Conservation (phyloP, 2,797 vertebrate species). For the Chelon labrosus region DNA sequence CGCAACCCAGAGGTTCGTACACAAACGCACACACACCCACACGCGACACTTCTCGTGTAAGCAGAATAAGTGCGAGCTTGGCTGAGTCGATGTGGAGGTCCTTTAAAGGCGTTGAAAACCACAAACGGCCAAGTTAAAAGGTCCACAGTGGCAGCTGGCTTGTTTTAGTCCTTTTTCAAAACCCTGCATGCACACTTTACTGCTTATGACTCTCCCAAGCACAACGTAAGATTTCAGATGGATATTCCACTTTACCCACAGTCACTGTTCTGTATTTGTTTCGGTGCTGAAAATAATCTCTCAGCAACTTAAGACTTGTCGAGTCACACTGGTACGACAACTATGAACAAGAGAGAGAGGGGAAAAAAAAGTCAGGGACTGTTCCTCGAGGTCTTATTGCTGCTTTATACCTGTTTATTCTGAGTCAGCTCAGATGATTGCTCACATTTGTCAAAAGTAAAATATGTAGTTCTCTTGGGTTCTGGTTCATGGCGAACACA, state of each 20-base stretch:
- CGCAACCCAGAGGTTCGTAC: conserved; percentile 89
- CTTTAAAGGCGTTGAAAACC: conserved; percentile 42
- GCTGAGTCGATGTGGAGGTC: conserved; percentile 14
- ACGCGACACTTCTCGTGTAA: conserved; percentile 19
- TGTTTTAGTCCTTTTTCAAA: conserved; percentile 56
- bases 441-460: conserved; percentile 2
- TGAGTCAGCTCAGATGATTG: conserved; percentile 5
- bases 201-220: conserved; percentile 20
- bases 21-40: conserved; percentile 2
- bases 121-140: conserved; percentile 39
- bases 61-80: conserved; percentile 31
- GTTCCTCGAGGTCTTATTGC: conserved; percentile 16
- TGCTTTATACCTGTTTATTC: not conserved
- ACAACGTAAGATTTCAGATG: conserved; percentile 39
- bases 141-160: conserved; percentile 21
- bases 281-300: conserved; percentile 34
- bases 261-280: conserved; percentile 41
- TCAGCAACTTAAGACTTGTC: conserved; percentile 33
- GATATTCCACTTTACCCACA: conserved; percentile 34
- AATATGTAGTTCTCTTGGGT: not conserved
- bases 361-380: too few relatives aligned
- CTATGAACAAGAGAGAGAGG: not conserved
- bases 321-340: conserved; percentile 14
- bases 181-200: conserved; percentile 43
- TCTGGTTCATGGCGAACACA: not conserved